A percentile compares a stretch with the other conserved stretches of the same genome.
phyloP scores from a whole-genome alignment of 2,797 vertebrate species.

The Poecilia picta region DNA sequence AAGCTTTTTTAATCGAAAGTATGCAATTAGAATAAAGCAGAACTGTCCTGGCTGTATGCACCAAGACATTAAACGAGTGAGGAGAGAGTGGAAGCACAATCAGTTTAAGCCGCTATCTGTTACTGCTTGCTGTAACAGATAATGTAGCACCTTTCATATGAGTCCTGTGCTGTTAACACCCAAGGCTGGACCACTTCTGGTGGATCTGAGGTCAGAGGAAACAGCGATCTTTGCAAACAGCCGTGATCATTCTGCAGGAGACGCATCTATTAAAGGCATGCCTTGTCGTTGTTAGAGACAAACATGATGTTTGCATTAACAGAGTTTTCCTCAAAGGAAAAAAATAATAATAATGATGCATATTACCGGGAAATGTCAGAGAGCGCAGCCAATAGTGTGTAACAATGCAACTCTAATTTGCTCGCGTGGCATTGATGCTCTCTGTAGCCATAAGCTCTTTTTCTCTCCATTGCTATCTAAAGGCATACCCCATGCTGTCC shows the following conservation, averaged over 20 bases:
- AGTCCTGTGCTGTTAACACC: conserved; percentile 48
- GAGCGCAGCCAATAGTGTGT: conserved; percentile 26
- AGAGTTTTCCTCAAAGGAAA: conserved; percentile 18
- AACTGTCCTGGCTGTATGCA: conserved; percentile 73
- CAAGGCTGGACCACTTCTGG: conserved; percentile 42
- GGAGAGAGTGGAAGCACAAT: conserved; percentile 63
- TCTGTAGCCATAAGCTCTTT: conserved; percentile 20
- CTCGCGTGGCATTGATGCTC: conserved; percentile 38
- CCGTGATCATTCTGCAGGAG: conserved; percentile 18
- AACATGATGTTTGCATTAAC: conserved; percentile 10
- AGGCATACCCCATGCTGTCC: conserved; percentile 75
- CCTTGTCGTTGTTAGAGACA: conserved; percentile 12
- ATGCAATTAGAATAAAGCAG: conserved; percentile 86
- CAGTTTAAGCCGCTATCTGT: conserved; percentile 56
- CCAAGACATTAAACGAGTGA: conserved; percentile 71
- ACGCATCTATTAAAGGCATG: conserved; percentile 24
- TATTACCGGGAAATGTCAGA: conserved; percentile 31
- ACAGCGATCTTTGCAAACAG: conserved; percentile 31
- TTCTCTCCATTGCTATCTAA: conserved; percentile 55
- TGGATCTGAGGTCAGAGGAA: conserved; percentile 49
- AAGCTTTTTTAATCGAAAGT: conserved; percentile 87
- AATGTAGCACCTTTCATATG: conserved; percentile 67
- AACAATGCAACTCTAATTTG: conserved; percentile 42
- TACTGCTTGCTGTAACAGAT: conserved; percentile 67
- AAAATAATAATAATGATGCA: background rate